Evolutionary conservation across 1,140 invertebrate species (phyloP).

Genomic region (Hermetia illucens): DNA sequence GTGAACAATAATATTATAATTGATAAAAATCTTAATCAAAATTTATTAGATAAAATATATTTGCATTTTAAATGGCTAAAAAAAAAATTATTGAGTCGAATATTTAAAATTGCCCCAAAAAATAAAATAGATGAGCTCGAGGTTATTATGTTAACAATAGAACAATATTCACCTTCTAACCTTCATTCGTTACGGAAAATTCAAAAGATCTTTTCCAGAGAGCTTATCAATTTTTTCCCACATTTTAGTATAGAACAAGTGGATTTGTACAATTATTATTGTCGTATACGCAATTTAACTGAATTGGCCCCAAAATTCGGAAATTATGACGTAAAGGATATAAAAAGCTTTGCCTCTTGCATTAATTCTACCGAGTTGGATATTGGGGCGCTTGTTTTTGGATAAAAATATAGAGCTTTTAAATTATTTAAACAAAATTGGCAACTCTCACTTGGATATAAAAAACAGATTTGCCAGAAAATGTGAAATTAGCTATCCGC

Average conservation of each 20-base stretch:
- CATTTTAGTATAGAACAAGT: constrained; percentile 11
- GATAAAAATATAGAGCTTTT: too few relatives aligned
- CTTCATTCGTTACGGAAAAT: constrained; percentile 18
- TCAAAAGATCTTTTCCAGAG: constrained; percentile 21
- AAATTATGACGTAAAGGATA: neutral
- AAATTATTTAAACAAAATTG: too few relatives aligned
- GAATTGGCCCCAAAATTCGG: constrained; percentile 1
- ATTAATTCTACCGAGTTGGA: too few relatives aligned
- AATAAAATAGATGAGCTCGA: neutral
- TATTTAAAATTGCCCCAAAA: too few relatives aligned
- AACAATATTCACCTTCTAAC: constrained; percentile 13
- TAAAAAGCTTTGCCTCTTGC: too few relatives aligned
- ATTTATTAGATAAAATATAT: constrained; percentile 23
- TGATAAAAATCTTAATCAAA: constrained; percentile 14
- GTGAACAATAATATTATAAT: constrained; percentile 15
- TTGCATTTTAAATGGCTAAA: constrained; percentile 27
- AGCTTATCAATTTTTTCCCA: constrained; percentile 22
- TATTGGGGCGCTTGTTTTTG: too few relatives aligned
- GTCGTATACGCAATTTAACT: neutral
- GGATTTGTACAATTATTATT: neutral
- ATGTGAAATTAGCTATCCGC: too few relatives aligned
- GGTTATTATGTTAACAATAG: constrained; percentile 7
- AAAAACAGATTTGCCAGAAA: too few relatives aligned
- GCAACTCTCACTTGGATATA: too few relatives aligned
- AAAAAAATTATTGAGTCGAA: constrained; percentile 19